Base-by-base conservation (phyloP, 2,113 vertebrate genomes). In the Callocephalon fimbriatum region DNA sequence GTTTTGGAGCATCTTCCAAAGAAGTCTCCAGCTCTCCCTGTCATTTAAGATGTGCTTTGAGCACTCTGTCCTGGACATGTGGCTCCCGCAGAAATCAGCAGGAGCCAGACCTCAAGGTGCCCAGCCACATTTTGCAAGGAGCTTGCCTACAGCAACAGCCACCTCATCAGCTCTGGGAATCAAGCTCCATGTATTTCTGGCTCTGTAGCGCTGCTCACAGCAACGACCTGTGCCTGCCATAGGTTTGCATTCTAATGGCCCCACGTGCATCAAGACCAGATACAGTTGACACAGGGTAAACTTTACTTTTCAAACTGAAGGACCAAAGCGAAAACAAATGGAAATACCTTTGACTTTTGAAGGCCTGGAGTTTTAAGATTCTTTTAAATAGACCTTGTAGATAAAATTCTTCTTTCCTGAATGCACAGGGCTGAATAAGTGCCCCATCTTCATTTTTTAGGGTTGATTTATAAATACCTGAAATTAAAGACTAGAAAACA, bases 1-100 rank as follows among this genome's bases (percentile, higher is more conserved):
- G 51, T 91, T 96, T 87, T 95, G 89, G 76, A 96, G 27, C 25
- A 26, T 89, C 73, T 94, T 82, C 54, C 77, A 71, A 35, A 80
- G 50, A n/a, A 76, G 13, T 45, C 53, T 80, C 35, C 63, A 76
- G 13, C 2, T 8, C 48, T 80, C 35, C 32, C 48, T 83, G 53
- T 70, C 23, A 13, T 73, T 93, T 48, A 50, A 81, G 50, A 74
- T 8, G 38, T 20, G 15, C 67, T 80, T 72, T 77, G 38, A 37
- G 48, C 45, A 12, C 50, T 81, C 47, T 31, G 35, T 90, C 38
- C 38, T 50, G 47, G 50, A 15, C 38, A 50, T 25, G 3, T 0
- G 0, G 31, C 40, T 96, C 58, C 35, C 0, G 0, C 29, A 70
- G 53, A 56, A 73, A 61, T 32, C 21, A 23, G 1, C 38, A 54